Percentiles rank a stretch among this genome's conserved stretches.
Evolutionary conservation across 2,113 vertebrate species (phyloP).

Genomic region (Rhabdomys dilectus): DNA sequence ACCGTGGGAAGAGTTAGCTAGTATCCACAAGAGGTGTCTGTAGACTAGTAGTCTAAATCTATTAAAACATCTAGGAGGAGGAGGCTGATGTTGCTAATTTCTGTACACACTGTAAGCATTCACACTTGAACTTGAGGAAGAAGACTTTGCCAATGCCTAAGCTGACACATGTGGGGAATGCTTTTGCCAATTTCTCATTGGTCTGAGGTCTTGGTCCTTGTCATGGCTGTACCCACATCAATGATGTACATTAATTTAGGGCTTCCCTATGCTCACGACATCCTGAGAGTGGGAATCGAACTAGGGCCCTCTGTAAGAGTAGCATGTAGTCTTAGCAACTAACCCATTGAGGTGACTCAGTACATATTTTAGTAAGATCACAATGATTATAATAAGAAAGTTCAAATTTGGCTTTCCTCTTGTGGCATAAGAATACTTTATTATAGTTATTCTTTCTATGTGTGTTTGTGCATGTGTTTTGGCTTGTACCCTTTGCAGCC

Average conservation of each 20-base stretch:
- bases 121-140: neutral
- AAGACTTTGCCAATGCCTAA: neutral
- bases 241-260: neutral
- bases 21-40: neutral
- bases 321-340: neutral
- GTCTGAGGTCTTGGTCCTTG: neutral
- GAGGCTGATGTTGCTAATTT: neutral
- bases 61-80: neutral
- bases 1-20: no score
- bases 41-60: neutral
- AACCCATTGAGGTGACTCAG: neutral
- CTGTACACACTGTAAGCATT: neutral
- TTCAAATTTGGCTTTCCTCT: neutral
- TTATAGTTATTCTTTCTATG: neutral
- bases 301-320: neutral
- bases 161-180: neutral
- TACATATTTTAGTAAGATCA: neutral
- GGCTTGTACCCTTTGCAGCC: neutral
- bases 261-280: neutral
- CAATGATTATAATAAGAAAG: conserved; percentile 21
- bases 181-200: neutral
- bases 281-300: neutral
- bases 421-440: neutral
- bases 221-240: neutral
- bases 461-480: neutral